Conservation (phyloP, 2,797 vertebrate species). For the Micromesistius poutassou region DNA sequence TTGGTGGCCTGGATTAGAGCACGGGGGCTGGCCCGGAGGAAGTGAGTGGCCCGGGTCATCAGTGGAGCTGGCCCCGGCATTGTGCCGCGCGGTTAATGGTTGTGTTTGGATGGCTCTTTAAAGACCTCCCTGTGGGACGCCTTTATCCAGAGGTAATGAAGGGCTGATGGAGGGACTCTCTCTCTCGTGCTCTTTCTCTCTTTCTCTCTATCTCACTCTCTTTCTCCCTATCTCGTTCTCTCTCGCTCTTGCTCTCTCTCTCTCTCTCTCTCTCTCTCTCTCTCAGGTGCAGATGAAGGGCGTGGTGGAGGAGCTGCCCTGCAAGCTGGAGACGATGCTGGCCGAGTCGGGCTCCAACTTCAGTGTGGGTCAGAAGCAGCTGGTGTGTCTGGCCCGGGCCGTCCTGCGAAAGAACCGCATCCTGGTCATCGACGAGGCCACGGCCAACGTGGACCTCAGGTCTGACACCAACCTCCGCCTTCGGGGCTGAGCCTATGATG, state of each 20-base stretch:
- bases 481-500: no score
- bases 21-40: conserved; percentile 70
- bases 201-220: conserved; percentile 32
- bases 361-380: conserved; percentile 89
- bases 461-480: conserved; percentile 35
- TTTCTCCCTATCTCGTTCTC: no score
- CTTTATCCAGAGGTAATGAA: conserved; percentile 70
- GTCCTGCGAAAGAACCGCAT: conserved; percentile 87
- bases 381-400: conserved; percentile 88
- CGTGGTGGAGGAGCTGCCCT: conserved; percentile 85
- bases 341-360: conserved; percentile 91
- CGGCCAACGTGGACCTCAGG: conserved; percentile 88
- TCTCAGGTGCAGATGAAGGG: conserved; percentile 89
- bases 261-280: no score
- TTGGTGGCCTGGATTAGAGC: conserved; percentile 78
- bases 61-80: conserved; percentile 68
- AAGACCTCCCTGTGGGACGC: conserved; percentile 68
- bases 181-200: conserved; percentile 55
- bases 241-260: no score
- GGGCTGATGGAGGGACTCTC: conserved; percentile 45
- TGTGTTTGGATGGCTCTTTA: conserved; percentile 76
- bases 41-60: conserved; percentile 73
- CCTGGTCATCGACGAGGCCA: conserved; percentile 91
- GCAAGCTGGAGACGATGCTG: conserved; percentile 85
- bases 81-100: conserved; percentile 73